phyloP scores from a whole-genome alignment of 2,888 invertebrate species.

The Seladonia tumulorum region DNA sequence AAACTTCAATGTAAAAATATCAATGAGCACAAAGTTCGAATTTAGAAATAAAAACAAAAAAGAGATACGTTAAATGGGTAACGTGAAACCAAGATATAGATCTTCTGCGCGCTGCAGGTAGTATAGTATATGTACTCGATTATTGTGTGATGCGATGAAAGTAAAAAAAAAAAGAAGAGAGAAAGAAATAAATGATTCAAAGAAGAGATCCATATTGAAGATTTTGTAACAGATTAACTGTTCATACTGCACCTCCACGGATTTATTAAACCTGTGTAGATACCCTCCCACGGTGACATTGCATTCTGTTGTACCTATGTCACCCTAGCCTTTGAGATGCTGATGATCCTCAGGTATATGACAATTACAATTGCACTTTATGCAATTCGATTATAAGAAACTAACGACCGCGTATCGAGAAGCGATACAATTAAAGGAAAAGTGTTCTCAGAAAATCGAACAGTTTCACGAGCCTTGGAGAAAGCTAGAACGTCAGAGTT shows the following conservation, averaged over 20 bases:
- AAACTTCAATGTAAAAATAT: constrained; percentile 45
- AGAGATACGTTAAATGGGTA: constrained; percentile 34
- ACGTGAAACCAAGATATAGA: constrained; percentile 16
- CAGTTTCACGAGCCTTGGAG: neutral
- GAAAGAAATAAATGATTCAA: constrained; percentile 37
- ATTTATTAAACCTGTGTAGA: constrained; percentile 67
- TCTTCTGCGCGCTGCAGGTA: constrained; percentile 2
- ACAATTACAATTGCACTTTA: constrained; percentile 69
- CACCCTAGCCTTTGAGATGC: constrained; percentile 62
- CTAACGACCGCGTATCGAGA: constrained; percentile 29
- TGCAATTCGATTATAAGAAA: constrained; percentile 27
- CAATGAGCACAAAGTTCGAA: constrained; percentile 32
- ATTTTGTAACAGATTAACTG: constrained; percentile 66
- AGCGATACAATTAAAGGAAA: constrained; percentile 28
- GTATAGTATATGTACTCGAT: constrained; percentile 9
- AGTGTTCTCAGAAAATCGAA: neutral
- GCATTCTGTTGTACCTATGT: constrained; percentile 65
- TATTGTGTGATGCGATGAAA: constrained; percentile 21
- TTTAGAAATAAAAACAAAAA: constrained; percentile 27
- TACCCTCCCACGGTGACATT: constrained; percentile 69
- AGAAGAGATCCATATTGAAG: constrained; percentile 52
- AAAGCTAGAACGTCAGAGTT: constrained; percentile 27
- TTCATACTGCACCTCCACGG: constrained; percentile 72
- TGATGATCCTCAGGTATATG: constrained; percentile 67
- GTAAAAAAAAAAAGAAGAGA: constrained; percentile 17